These are phyloP conservation scores for Dicerorhinus sumatrensis DNA, from an alignment of 2,113 vertebrate species.

Conservation along the genomic window DNA sequence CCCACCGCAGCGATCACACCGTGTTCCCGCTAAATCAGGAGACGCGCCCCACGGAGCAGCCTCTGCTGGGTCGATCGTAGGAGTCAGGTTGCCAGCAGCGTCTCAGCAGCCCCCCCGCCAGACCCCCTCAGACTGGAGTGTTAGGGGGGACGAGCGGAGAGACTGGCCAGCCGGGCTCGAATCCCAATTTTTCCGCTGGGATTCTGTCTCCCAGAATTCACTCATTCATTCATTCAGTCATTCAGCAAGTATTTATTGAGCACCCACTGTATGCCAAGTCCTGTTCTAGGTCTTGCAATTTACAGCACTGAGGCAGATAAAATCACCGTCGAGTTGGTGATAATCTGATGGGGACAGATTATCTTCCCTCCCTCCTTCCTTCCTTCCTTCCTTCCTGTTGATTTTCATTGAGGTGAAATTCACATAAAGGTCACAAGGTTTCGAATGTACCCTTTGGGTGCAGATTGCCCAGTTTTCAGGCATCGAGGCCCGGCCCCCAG, in stretches of 20 bases:
- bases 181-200: neutral
- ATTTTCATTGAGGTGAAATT: neutral
- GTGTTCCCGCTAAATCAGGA: too few relatives aligned
- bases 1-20: rapidly evolving
- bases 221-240: neutral
- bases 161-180: too few relatives aligned
- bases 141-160: neutral
- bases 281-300: neutral
- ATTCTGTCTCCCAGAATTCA: neutral
- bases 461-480: too few relatives aligned
- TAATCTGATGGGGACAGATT: neutral
- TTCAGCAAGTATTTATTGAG: neutral
- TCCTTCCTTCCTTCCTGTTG: neutral
- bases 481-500: neutral
- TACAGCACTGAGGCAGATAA: neutral
- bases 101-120: too few relatives aligned
- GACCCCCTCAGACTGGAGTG: neutral
- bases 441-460: neutral
- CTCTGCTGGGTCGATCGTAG: rapidly evolving
- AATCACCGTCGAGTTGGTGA: neutral
- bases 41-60: neutral
- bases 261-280: neutral
- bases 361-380: neutral
- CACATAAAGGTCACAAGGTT: rapidly evolving
- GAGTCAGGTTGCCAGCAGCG: too few relatives aligned